Base-by-base conservation (phyloP, 2,888 invertebrate genomes). In the Xestia c-nigrum region DNA sequence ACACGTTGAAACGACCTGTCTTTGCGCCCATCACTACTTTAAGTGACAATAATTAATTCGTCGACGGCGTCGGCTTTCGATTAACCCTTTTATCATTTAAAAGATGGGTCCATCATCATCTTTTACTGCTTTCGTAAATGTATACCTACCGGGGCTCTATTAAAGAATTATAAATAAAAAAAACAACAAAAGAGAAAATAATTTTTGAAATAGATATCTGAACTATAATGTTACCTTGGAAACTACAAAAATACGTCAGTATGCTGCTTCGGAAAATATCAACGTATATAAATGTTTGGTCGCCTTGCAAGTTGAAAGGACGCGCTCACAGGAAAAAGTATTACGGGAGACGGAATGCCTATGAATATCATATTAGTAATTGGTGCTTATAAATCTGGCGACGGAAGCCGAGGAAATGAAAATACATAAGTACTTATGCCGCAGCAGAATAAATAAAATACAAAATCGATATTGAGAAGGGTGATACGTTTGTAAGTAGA, bases 41-140 rank as follows among this genome's bases (percentile, higher is more conserved):
- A 91, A 93, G 90, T 89, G 92, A 92, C 90, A 90, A 92, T 93
- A 91, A 94, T 92, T 92, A 93, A 93, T 93, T 92, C 90, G 88
- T 90, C 87, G 92, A 87, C 84, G 87, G 87, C 89, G 85, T 90
- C 90, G 86, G 81, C 89, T 90, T 91, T 91, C 90, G 88, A 90
- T 90, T 90, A 87, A 85, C 81, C 80, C 80, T 78, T 70, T 81
- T 85, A 85, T 88, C 86, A 86, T 89, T 87, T 90, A 85, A 90
- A 88, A 87, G 85, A 84, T 87, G 70, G 80, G 74, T 85, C 78
- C 74, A 80, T 87, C 83, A 86, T 86, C 76, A 83, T 65, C 80
- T 86, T 84, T 87, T 84, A 74, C 75, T 76, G 84, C 78, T 83
- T 87, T 89, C 57, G 52, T 57, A 55, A 79, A 72, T 63, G 24